A percentile compares a stretch with the other conserved stretches of the same genome.
Evolutionary conservation across 2,888 invertebrate species (phyloP).

Genomic region (Amiota communis): DNA sequence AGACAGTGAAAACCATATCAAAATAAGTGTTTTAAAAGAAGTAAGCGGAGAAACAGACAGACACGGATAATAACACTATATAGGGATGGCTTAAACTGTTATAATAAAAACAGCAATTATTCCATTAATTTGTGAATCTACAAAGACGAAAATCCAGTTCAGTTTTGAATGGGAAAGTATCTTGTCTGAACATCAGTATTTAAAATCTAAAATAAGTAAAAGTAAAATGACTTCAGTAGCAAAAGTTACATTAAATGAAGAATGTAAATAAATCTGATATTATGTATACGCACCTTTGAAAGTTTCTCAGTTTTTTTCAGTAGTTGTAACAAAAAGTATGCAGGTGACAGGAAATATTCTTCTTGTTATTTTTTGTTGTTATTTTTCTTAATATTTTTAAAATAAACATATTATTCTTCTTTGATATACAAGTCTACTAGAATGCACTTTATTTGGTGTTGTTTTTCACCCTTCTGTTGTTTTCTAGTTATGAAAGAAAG

Average conservation of each 20-base stretch:
- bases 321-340: background rate
- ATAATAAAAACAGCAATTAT: no score
- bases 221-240: no score
- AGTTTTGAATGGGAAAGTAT: no score
- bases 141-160: no score
- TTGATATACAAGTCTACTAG: background rate
- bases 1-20: no score
- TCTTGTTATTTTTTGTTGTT: background rate
- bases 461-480: background rate
- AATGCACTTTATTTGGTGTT: background rate
- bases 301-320: background rate
- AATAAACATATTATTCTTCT: background rate
- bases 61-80: no score
- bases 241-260: background rate
- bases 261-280: background rate
- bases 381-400: background rate
- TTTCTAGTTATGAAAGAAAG: constrained; percentile 8
- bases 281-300: constrained; percentile 17
- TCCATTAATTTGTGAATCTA: no score
- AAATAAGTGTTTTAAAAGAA: background rate
- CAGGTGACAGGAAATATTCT: constrained; percentile 3
- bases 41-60: constrained; percentile 25
- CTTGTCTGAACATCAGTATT: no score
- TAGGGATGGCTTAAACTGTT: no score
- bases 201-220: no score